phyloP scores from a whole-genome alignment of 1,140 invertebrate species.

The Helicoverpa armigera region DNA sequence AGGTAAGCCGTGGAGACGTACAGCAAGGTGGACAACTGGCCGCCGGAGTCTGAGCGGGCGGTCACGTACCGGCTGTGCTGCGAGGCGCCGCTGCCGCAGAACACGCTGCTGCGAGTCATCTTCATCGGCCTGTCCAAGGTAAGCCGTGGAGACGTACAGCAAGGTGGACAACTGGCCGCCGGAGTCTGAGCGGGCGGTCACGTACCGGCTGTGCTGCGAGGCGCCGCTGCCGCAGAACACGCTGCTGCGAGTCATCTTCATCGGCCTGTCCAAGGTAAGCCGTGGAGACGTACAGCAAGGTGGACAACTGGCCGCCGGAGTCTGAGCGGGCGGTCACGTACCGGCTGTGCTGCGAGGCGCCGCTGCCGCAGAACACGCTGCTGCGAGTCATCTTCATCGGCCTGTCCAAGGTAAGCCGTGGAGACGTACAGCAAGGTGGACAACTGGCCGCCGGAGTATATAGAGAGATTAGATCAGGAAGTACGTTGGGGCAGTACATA shows the following conservation, averaged over 20 bases:
- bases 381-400: constrained; percentile 94
- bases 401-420: constrained; percentile 89
- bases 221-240: constrained; percentile 95
- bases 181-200: constrained; percentile 92
- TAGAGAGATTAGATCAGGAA: no score
- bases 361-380: constrained; percentile 94
- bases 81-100: constrained; percentile 95
- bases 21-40: constrained; percentile 97
- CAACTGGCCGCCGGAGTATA: no score
- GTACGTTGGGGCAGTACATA: no score
- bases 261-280: constrained; percentile 92
- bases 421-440: no score
- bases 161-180: no score
- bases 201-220: constrained; percentile 94
- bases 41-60: constrained; percentile 94
- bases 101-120: constrained; percentile 93
- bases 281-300: no score
- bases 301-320: no score
- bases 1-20: constrained; percentile 88
- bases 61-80: constrained; percentile 93
- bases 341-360: constrained; percentile 94
- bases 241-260: constrained; percentile 92
- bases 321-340: constrained; percentile 93
- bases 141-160: no score
- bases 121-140: constrained; percentile 94